Base-by-base conservation (phyloP, 2,888 invertebrate genomes). In the Polyploca ridens region DNA sequence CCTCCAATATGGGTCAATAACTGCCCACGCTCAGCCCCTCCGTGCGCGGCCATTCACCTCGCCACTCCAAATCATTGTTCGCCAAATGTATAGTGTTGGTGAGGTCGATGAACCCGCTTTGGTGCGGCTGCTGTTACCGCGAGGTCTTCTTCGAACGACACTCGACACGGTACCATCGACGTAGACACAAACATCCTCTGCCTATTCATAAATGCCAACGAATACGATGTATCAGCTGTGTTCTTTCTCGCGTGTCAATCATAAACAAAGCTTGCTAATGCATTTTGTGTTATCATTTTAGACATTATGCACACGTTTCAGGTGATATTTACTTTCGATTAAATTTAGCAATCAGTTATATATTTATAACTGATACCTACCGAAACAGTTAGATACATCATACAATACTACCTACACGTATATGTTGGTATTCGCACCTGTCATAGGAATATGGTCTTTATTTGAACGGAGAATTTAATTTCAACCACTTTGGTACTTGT, bases 1-100 rank as follows among this genome's bases (percentile, higher is more conserved):
- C 93, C 89, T 87, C 87, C 86, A 93, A 94, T 93, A 94, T 94
- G 91, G 94, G 94, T 93, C 94, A 93, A 93, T 94, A 93, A 93
- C 94, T 94, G 93, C 93, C 93, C 91, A 93, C 93, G 92, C 93
- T 90, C 89, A 89, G 91, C 91, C 93, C 93, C 93, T 89, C 90
- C 88, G 89, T 80, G 84, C 86, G 88, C 89, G 93, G 93, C 87
- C 94, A 76, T 93, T 94, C 93, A 94, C 93, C 93, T 93, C 92
- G 89, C 91, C 89, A 91, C 90, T 91, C 89, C 91, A 92, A 93
- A 93, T 93, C 92, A 94, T 94, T 93, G 93, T 94, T 94, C 93
- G 92, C 91, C 88, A 93, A 94, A 93, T 93, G 90, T 92, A 91
- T 88, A 92, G 86, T 87, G 91, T 85, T 87, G 90, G 82, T 81